Evolutionary conservation across 1,140 invertebrate species (phyloP), one percentile per base, ranked within the genome.

Genomic region (Aricia agestis): DNA sequence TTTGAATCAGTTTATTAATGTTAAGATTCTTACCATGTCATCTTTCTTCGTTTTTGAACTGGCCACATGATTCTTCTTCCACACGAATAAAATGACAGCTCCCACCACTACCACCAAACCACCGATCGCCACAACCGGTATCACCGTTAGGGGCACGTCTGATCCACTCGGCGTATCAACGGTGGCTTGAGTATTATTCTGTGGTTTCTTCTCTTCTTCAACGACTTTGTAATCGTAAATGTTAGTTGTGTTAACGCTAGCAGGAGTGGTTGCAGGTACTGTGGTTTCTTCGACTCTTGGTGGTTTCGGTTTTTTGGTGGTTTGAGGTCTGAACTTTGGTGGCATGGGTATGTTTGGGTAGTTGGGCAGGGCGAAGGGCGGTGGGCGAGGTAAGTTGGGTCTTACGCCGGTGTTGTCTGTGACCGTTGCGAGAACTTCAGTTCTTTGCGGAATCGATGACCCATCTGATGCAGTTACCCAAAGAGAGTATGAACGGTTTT

Each of bases 401-500:
- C 67, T 75, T 68, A 59, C 83, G 69, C 59, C 78, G 69, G 74
- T 73, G 11, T 73, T 81, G 42, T 91, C 85, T 17, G 84, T 89
- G 36, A 91, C 78, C 1, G 83, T 83, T n/a, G 87, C 89, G 17
- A 86, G 70, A 11, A 91, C 86, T 82, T 90, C 87, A 17, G 82
- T 84, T 58, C 79, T 75, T 72, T 86, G 86, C 2, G 89, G 87
- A 72, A 91, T 84, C 11, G 80, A 77, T 0, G 78, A 81, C 9
- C 87, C 87, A 76, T 87, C 87, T 57, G 78, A 74, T 15, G 85
- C 80, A 17, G 84, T 90, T 9, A 91, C 89, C 89, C 87, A 91
- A 57, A 91, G 70, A 0, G 84, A 89, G 67, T 87, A 91, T 3
- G 87, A 79, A 42, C 78, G 76, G 70, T 89, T 90, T 81, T 90